phyloP scores from a whole-genome alignment of 2,797 vertebrate genomes.

The Arrhamphus sclerolepis region DNA sequence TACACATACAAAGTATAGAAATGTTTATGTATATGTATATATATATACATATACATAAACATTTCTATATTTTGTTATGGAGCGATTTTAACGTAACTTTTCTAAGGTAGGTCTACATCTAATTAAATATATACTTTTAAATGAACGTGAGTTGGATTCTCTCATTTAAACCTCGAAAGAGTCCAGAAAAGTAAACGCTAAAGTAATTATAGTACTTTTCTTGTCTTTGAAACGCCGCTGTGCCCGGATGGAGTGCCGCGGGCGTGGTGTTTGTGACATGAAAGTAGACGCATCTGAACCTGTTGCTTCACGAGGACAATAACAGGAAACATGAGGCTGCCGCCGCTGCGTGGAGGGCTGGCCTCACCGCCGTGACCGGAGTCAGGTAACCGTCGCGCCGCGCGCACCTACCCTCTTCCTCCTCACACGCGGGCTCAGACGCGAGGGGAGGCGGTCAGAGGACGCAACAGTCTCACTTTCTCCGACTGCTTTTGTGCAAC shows the following conservation, averaged over 20 bases:
- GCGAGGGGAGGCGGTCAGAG: not conserved
- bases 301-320: conserved; percentile 15
- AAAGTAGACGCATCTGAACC: too few relatives aligned
- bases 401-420: conserved; percentile 30
- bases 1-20: too few relatives aligned
- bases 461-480: too few relatives aligned
- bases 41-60: too few relatives aligned
- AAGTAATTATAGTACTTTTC: not conserved
- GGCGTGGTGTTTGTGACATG: not conserved
- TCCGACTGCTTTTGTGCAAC: too few relatives aligned
- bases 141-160: too few relatives aligned
- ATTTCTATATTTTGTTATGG: too few relatives aligned
- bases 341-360: conserved; percentile 57
- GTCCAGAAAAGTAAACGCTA: conserved; percentile 3
- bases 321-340: conserved; percentile 69
- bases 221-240: not conserved
- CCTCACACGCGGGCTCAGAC: conserved; percentile 16
- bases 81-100: too few relatives aligned
- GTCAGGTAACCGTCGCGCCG: conserved; percentile 68
- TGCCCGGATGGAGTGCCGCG: not conserved
- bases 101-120: too few relatives aligned
- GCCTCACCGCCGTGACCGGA: conserved; percentile 57
- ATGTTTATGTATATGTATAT: too few relatives aligned
- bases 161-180: too few relatives aligned
- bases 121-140: too few relatives aligned